Percentiles rank a stretch among this genome's conserved stretches.
Conservation (phyloP, 2,113 vertebrate species). For the Ancistrus triradiatus region DNA sequence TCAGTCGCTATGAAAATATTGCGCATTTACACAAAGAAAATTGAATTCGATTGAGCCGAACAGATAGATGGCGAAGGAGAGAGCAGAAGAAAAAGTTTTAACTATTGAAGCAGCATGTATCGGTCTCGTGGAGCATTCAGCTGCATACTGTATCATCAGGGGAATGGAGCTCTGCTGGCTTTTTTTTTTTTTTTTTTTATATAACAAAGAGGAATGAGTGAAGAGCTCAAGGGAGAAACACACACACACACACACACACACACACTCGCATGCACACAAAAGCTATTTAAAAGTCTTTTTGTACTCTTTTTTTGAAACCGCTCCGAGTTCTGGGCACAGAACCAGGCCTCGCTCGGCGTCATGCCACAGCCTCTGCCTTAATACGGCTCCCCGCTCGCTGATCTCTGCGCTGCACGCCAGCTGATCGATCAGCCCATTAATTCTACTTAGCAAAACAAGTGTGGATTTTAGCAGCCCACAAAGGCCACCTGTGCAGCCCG, state of each 20-base stretch:
- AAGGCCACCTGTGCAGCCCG: conserved; percentile 67
- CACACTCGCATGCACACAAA: not conserved
- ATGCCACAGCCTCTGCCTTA: conserved; percentile 59
- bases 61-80: too few species aligned
- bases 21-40: not conserved
- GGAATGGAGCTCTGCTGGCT: not conserved
- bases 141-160: conserved; percentile 1
- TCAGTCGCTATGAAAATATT: not conserved
- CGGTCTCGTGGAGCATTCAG: not conserved
- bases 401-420: conserved; percentile 66
- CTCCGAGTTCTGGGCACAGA: conserved; percentile 46
- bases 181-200: conserved; percentile 21
- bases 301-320: conserved; percentile 41
- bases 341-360: conserved; percentile 19
- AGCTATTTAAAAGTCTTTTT: conserved; percentile 54
- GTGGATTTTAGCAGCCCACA: conserved; percentile 63
- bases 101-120: not conserved
- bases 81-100: not conserved
- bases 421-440: conserved; percentile 75
- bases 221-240: not conserved
- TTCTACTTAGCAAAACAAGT: conserved; percentile 76
- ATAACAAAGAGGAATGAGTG: conserved; percentile 1
- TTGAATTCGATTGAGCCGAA: not conserved
- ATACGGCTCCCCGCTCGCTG: conserved; percentile 70
- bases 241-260: conserved; percentile 6